Evolutionary conservation across 2,113 vertebrate genomes (phyloP), one percentile per base, ranked within the genome.

Genomic region (Malaclemys terrapin): DNA sequence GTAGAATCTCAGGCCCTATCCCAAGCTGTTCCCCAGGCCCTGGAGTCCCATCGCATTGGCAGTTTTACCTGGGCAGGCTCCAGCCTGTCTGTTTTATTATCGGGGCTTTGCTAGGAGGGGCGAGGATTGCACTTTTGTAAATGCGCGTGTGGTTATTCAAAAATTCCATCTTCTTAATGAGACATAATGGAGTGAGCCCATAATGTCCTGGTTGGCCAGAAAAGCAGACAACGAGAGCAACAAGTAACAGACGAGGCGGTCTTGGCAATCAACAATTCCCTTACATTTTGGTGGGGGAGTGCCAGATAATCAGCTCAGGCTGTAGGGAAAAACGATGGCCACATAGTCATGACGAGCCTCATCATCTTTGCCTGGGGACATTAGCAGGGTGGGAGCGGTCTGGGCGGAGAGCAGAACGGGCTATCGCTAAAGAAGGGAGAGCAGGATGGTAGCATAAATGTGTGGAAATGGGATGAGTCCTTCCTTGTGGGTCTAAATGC

Each of bases 1-100:
- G 24, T 25, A 78, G 42, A 78, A 25, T 31, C 12, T 62, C 0
- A 0, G 57, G 25, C 84, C 88, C 47, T 1, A 17, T 62, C 89
- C 29, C 20, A 2, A 2, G 45, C 88, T 80, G 45, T 5, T 75
- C 1, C 2, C 80, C 84, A 38, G 47, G 94, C 59, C 87, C 91
- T 84, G 47, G 93, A 89, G 92, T 87, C 89, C 89, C 90, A 89
- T 82, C 4, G 45, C 89, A 89, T 47, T 1, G 89, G 89, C 89
- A 29, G 52, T 72, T 76, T 49, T 59, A 84, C 86, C 89, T 80
- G 85, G 65, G 75, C 47, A 13, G 92, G 82, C 84, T 97, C 93
- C 91, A 85, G 93, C 24, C 89, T 87, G 84, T 85, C 35, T 1
- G 65, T 59, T 93, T 91, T n/a, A 14, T 92, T 84, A 11, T 89